Evolutionary conservation across 2,888 invertebrate genomes (phyloP).

Genomic region (Lordiphosa andalusiaca): DNA sequence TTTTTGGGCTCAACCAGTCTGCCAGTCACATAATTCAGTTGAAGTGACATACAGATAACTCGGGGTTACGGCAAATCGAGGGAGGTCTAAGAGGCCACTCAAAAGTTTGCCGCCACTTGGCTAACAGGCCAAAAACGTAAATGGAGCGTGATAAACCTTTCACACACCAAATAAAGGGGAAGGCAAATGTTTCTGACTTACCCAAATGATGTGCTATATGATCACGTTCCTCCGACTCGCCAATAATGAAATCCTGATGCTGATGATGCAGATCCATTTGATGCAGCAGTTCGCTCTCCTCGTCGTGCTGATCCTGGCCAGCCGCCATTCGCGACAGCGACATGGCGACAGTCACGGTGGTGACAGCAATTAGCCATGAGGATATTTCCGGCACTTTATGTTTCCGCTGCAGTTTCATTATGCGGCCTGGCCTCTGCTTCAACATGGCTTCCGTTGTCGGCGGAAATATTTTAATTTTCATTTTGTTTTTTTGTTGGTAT

Average conservation of each 20-base stretch:
- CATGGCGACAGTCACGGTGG: constrained; percentile 31
- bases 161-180: constrained; percentile 2
- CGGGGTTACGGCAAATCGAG: not conserved
- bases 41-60: constrained; percentile 51
- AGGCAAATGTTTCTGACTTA: constrained; percentile 41
- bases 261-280: constrained; percentile 62
- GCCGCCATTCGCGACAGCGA: constrained; percentile 35
- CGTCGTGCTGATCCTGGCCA: constrained; percentile 65
- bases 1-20: constrained; percentile 27
- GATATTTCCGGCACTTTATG: constrained; percentile 78
- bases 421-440: constrained; percentile 22
- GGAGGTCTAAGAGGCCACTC: constrained; percentile 38
- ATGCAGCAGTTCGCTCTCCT: constrained; percentile 56
- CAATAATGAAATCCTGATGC: constrained; percentile 67
- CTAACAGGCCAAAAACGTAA: constrained; percentile 3
- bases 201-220: constrained; percentile 77
- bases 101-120: constrained; percentile 66
- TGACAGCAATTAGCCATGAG: constrained; percentile 76
- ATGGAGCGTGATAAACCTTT: not conserved
- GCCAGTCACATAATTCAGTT: constrained; percentile 68
- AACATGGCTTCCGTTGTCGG: constrained; percentile 58
- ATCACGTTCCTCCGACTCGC: constrained; percentile 75
- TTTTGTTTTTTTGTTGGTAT: constrained; percentile 33
- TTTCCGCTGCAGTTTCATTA: constrained; percentile 74
- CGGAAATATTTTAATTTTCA: constrained; percentile 70